These are phyloP conservation scores for Gallinago nigripennis DNA, from an alignment of 2,797 vertebrate species.

Conservation along the genomic window DNA sequence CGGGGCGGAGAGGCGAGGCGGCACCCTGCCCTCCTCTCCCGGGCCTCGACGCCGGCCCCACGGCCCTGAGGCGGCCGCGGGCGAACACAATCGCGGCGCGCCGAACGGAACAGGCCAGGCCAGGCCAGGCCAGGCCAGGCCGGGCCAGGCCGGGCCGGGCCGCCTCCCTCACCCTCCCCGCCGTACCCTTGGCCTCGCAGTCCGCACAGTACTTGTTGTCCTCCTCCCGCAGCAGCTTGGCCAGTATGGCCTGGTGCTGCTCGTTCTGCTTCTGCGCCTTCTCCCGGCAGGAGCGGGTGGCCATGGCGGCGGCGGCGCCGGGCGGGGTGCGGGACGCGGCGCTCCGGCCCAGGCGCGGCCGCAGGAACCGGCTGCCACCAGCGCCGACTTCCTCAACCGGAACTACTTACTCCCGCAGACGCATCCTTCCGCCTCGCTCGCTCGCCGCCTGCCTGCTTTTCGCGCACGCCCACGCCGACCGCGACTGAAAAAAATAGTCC, in stretches of 20 bases:
- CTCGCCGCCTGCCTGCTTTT: too few species aligned
- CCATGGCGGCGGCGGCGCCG: slow-evolving; percentile 76
- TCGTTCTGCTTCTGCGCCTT: slow-evolving; percentile 98
- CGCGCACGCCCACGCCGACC: neutral
- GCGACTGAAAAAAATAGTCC: neutral
- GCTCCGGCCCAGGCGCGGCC: slow-evolving; percentile 29
- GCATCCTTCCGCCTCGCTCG: neutral
- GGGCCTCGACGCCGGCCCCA: neutral
- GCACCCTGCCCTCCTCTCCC: neutral
- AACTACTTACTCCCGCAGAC: slow-evolving; percentile 11
- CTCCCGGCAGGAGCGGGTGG: slow-evolving; percentile 95
- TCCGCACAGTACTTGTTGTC: slow-evolving; percentile 99
- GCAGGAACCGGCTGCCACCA: neutral
- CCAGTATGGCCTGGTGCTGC: slow-evolving; percentile 97
- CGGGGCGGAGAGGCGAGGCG: neutral
- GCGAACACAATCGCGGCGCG: neutral
- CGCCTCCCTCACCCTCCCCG: neutral
- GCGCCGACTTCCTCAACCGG: slow-evolving; percentile 45
- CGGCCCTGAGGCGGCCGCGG: too few species aligned
- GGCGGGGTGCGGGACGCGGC: neutral
- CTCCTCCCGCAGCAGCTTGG: slow-evolving; percentile 95
- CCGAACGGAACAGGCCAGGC: too few species aligned
- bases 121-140: neutral
- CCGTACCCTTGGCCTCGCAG: slow-evolving; percentile 95
- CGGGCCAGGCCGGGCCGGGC: neutral